Base-by-base conservation (phyloP, 2,797 vertebrate genomes). In the Chelon auratus region DNA sequence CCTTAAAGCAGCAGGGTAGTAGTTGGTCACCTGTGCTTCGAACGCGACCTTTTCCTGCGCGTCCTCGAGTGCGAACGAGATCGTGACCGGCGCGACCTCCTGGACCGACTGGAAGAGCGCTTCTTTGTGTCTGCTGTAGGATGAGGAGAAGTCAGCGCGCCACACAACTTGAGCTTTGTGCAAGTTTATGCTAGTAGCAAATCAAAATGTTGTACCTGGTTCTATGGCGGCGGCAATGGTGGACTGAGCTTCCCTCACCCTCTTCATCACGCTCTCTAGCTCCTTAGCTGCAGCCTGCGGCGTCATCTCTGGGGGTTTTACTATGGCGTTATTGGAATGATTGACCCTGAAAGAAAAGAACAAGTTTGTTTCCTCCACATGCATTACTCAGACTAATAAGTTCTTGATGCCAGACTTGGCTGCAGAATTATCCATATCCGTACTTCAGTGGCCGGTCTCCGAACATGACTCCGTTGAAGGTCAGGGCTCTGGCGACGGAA, bases 301-400 rank as follows among this genome's bases (percentile, higher is more conserved):
- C 9, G 98, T 99, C 93, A 99, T 87, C 92, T 99, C 98, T 42
- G 97, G 97, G 8, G 98, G 97, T 79, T 99, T 99, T 67, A 99
- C 97, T 72, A 99, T 99, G 87, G 97, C 97, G 65, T 99, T 99
- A 91, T 99, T 99, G 93, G 98, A 99, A 94, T 99, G 98, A 95
- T 99, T 99, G 81, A 99, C 98, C 94, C 98, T 99, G 91, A 60
- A 72, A 78, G 26, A 33, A 33, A 33, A 33, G 5, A 33, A 33
- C 30, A 6, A 5, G 30, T 33, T 33, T 33, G 7, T 1, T 6
- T 33, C 30, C 24, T 26, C 4, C 24, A 3, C 24, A 26, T 4
- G 3, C 24, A 4, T 26, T 26, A 26, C 24, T 26, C 30, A 33
- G 30, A 8, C 30, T 33, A 7, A 33, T 33, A 33, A 7, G 30